Base-by-base conservation (phyloP, 2,797 vertebrate species). In the Coregonus ussuriensis region DNA sequence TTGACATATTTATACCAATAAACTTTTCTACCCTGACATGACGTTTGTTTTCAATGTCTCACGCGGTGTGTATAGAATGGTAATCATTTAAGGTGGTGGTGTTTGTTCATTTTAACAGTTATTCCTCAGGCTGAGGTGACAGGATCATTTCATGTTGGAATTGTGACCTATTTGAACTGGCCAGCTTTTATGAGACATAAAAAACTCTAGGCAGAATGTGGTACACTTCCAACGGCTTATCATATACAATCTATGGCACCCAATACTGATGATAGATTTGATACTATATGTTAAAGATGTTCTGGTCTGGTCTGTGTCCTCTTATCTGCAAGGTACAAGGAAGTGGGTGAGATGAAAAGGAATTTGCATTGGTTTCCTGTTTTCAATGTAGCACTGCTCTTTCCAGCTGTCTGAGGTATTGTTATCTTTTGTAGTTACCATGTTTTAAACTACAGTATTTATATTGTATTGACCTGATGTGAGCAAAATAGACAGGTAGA, bases 1-100 rank as follows among this genome's bases (percentile, higher is more conserved):
- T 92, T 91, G 91, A 78, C 89, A 91, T 91, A 93, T 93, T 94
- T 93, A 90, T 94, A 92, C 85, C 85, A 94, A 94, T 93, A 93
- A 93, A 92, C 81, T 92, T 93, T 93, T 94, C 74, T 94, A 93
- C 89, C 76, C 81, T 80, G 66, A 72, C 52, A 14, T 37, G 2
- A 47, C 3, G 0, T 75, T 78, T 71, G 25, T 31, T 53, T 47
- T 6, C 29, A 53, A 18, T 25, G 18, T 31, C 25, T 33, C 29
- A 14, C 9, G 21, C 63, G 16, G 14, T 29, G 5, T 4, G 54
- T 16, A 47, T 47, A 33, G 11, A 29, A 66, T 15, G 63, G 13
- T 31, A 33, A 14, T 31, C 2, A 1, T 65, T 65, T 11, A 25
- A 13, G 21, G 13, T 1, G 21, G 1, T 25, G 25, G 62, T 25